Evolutionary conservation across 2,888 invertebrate species (phyloP).

Genomic region (Cryptocephalus primarius): DNA sequence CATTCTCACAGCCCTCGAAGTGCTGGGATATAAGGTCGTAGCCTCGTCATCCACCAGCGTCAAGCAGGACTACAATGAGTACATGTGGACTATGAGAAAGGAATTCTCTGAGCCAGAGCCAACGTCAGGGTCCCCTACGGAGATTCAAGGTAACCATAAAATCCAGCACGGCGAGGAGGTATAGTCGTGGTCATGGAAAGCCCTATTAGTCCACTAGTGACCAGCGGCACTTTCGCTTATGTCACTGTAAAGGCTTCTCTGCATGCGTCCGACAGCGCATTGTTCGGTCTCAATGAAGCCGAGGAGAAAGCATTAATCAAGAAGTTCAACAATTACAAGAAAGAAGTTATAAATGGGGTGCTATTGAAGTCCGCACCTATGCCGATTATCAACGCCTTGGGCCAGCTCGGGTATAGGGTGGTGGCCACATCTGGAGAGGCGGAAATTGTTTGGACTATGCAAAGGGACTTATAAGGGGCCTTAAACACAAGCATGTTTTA

Average conservation of each 20-base stretch:
- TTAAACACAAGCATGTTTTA: too few species aligned
- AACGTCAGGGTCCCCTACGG: slow-evolving; percentile 25
- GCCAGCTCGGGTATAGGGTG: slow-evolving; percentile 68
- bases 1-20: slow-evolving; percentile 76
- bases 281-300: slow-evolving; percentile 62
- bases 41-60: slow-evolving; percentile 78
- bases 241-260: slow-evolving; percentile 71
- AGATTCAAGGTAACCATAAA: background rate
- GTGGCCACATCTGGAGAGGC: slow-evolving; percentile 68
- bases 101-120: slow-evolving; percentile 79
- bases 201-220: slow-evolving; percentile 35
- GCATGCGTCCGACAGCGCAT: slow-evolving; percentile 60
- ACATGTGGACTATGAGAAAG: slow-evolving; percentile 90
- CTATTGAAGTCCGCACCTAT: slow-evolving; percentile 60
- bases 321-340: slow-evolving; percentile 51
- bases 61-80: slow-evolving; percentile 81
- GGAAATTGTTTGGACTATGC: slow-evolving; percentile 76
- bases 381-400: slow-evolving; percentile 60
- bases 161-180: slow-evolving; percentile 5
- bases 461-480: slow-evolving; percentile 55
- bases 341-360: slow-evolving; percentile 59
- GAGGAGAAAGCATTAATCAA: slow-evolving; percentile 60
- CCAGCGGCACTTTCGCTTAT: slow-evolving; percentile 53
- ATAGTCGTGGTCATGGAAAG: slow-evolving; percentile 28
- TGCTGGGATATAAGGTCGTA: slow-evolving; percentile 78